phyloP scores from a whole-genome alignment of 2,113 vertebrate genomes.

The Hyla sarda region DNA sequence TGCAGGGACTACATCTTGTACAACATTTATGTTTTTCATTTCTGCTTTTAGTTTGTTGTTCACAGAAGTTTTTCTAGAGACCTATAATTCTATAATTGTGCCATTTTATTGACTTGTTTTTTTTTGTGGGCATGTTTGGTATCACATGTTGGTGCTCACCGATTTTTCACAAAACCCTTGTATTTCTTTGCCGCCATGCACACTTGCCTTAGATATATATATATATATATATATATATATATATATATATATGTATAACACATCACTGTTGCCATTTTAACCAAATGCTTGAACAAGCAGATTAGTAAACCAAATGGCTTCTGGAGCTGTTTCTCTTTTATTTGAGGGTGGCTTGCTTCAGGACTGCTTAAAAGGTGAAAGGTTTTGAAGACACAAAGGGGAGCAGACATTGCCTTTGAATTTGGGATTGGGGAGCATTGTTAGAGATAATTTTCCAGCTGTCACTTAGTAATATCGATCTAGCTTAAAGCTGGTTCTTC shows the following conservation, averaged over 20 bases:
- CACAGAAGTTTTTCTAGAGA: no score
- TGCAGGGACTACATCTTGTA: no score
- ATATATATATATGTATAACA: neutral
- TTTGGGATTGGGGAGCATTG: constrained; percentile 57
- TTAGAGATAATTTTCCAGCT: constrained; percentile 71
- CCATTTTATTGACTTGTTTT: no score
- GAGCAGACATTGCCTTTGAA: constrained; percentile 64
- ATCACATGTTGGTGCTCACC: no score
- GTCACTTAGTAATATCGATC: constrained; percentile 70
- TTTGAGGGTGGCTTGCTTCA: constrained; percentile 21
- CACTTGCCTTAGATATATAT: neutral
- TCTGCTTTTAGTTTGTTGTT: no score
- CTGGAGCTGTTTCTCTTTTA: neutral
- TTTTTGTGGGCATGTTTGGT: no score
- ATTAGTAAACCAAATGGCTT: neutral
- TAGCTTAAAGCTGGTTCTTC: constrained; percentile 55
- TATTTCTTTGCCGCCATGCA: neutral
- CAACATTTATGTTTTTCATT: no score
- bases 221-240: neutral
- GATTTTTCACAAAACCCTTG: neutral
- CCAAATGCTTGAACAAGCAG: constrained; percentile 28
- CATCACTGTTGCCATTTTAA: constrained; percentile 21
- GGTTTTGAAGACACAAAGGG: constrained; percentile 66
- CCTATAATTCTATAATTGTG: no score
- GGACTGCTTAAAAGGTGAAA: constrained; percentile 50